Evolutionary conservation across 2,797 vertebrate genomes (phyloP), one percentile per base, ranked within the genome.

Genomic region (Australoheros facetus): DNA sequence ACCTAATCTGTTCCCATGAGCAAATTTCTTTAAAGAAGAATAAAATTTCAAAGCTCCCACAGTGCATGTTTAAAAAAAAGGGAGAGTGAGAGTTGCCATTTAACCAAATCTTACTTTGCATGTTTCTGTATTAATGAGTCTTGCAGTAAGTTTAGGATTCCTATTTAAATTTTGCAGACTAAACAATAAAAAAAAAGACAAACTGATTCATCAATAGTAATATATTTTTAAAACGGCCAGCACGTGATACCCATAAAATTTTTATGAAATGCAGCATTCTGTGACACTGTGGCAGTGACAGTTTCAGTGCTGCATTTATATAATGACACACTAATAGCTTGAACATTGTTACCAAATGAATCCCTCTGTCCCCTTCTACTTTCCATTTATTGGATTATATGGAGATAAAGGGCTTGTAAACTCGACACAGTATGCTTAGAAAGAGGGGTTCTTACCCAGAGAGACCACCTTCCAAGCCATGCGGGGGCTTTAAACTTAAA

Each of bases 401-500:
- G 42, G 45, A 76, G 80, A 89, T 89, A 88, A 84, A 87, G 10
- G 57, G 58, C 84, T 89, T 80, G 56, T 75, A 39, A 56, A 75
- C 55, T 73, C 59, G 80, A 85, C 80, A 85, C 70, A 55, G 80
- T 56, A 76, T 45, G 70, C 85, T 86, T 73, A 75, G 75, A 51
- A 86, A 80, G 71, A 85, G 59, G 75, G 77, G 60, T 77, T 83
- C 56, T 48, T 23, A 13, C 71, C 72, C 58, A 84, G 60, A 88
- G 70, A 80, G 82, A 82, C 75, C 64, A 66, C 23, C 77, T 78
- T 71, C 34, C 64, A 17, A 75, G 56, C 79, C 71, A 87, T 74
- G 78, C 82, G 75, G 82, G 77, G 71, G 81, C 74, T 85, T 90
- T 87, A 81, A 87, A 80, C 80, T 85, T 85, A 69, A 89, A 90